These are phyloP conservation scores for Adelphocoris suturalis DNA, from an alignment of 2,888 invertebrate species.

Conservation along the genomic window DNA sequence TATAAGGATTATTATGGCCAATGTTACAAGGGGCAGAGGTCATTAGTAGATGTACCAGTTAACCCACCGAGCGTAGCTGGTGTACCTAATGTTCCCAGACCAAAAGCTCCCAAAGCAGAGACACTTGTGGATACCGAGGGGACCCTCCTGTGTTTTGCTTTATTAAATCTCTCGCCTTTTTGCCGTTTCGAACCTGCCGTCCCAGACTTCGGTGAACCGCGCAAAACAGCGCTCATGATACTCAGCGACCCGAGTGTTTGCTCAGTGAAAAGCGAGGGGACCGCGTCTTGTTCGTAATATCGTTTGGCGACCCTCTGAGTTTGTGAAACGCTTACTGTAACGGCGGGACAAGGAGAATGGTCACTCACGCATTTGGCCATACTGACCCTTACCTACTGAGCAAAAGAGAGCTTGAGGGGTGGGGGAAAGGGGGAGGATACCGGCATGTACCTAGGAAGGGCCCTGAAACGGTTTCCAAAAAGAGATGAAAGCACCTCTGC, in stretches of 20 bases:
- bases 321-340: not conserved
- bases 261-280: not conserved
- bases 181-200: not conserved
- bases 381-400: not conserved
- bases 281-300: not conserved
- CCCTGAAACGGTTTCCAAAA: no score
- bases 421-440: no score
- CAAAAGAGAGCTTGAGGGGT: no score
- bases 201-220: not conserved
- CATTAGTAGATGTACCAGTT: not conserved
- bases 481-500: no score
- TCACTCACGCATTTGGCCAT: not conserved
- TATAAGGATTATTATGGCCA: not conserved
- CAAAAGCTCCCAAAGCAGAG: not conserved
- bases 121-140: not conserved
- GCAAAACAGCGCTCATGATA: not conserved
- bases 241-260: not conserved
- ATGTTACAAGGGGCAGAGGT: not conserved
- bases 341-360: not conserved
- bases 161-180: conserved; percentile 30
- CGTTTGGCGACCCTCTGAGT: conserved; percentile 12
- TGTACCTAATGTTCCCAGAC: not conserved
- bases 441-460: no score
- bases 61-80: not conserved
- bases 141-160: not conserved